phyloP scores from a whole-genome alignment of 2,888 invertebrate genomes.

The Hipparchia semele region DNA sequence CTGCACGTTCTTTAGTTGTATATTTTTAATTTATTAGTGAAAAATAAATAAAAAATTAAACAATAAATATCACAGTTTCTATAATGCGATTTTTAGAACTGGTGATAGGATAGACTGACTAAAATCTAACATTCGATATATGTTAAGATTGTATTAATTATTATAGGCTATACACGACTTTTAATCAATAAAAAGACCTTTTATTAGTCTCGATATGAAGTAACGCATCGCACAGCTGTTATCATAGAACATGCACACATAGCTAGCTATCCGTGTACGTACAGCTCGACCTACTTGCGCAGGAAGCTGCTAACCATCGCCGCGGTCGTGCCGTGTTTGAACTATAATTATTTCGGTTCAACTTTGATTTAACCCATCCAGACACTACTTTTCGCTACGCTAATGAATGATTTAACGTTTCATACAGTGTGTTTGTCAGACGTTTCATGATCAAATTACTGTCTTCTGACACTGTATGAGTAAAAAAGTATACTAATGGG shows the following conservation, averaged over 20 bases:
- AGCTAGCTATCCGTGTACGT: constrained; percentile 49
- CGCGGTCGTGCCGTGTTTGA: constrained; percentile 66
- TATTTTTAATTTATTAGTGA: too few relatives aligned
- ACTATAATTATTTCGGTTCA: constrained; percentile 68
- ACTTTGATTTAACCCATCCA: constrained; percentile 61
- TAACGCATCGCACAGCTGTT: constrained; percentile 43
- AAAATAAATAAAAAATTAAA: too few relatives aligned
- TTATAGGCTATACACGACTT: constrained; percentile 22
- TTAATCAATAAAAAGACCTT: constrained; percentile 28
- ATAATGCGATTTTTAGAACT: too few relatives aligned
- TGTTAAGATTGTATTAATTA: too few relatives aligned
- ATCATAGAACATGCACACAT: constrained; percentile 45
- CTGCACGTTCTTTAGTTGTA: too few relatives aligned
- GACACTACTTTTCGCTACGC: constrained; percentile 23
- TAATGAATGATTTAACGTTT: constrained; percentile 14
- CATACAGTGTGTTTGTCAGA: background rate
- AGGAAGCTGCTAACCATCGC: constrained; percentile 72
- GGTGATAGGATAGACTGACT: too few relatives aligned
- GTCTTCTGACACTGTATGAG: too few relatives aligned
- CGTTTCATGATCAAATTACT: background rate
- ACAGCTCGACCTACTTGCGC: constrained; percentile 66
- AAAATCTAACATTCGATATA: background rate
- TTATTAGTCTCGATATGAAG: constrained; percentile 29
- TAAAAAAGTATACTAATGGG: too few relatives aligned
- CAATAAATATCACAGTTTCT: background rate